phyloP scores from a whole-genome alignment of 2,797 vertebrate species.

The Gambusia yucatana region DNA sequence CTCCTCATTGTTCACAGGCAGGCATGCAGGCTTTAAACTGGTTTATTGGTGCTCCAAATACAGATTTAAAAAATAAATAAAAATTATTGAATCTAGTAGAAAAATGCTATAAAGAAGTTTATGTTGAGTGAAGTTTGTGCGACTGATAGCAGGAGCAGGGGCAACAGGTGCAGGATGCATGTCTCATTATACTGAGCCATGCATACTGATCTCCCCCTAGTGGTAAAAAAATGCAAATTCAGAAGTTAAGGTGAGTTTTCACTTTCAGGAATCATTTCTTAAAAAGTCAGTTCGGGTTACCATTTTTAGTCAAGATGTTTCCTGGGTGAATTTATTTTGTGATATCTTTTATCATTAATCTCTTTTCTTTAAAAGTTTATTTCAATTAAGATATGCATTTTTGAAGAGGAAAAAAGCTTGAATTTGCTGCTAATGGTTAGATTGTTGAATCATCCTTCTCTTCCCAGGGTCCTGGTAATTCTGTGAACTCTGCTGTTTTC shows the following conservation, averaged over 20 bases:
- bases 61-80: not conserved
- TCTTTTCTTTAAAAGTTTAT: not conserved
- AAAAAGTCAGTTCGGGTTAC: not conserved
- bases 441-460: not conserved
- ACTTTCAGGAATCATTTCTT: not conserved
- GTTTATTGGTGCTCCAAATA: not conserved
- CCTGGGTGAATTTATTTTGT: not conserved
- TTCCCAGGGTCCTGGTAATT: not conserved
- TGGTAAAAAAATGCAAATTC: slow-evolving; percentile 15
- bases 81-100: not conserved
- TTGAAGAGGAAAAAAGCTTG: not conserved
- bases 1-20: not conserved
- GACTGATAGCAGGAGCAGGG: not conserved
- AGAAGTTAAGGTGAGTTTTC: not conserved
- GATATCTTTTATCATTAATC: not conserved
- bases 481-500: not conserved
- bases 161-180: not conserved
- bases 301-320: not conserved
- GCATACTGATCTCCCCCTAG: slow-evolving; percentile 21
- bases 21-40: not conserved
- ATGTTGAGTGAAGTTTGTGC: not conserved
- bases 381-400: not conserved
- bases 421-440: not conserved
- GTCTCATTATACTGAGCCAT: not conserved
- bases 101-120: not conserved